phyloP scores from a whole-genome alignment of 53 echinoderm and acorn worm species.

The Hippasteria phrygiana region DNA sequence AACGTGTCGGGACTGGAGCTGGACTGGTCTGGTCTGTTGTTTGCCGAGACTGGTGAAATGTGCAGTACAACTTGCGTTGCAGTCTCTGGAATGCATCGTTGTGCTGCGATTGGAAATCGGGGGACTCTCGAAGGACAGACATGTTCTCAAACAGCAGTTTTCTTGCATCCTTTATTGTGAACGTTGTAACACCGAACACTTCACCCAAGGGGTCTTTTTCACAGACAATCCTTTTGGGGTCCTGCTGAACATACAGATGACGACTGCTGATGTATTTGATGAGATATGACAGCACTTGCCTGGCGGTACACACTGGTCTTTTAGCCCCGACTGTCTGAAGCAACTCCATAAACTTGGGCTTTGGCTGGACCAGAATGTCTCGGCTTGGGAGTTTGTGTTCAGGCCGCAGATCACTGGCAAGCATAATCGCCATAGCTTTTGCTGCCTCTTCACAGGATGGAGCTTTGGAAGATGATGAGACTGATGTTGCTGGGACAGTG shows the following conservation, averaged over 20 bases:
- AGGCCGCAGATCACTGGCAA: slow-evolving; percentile 79
- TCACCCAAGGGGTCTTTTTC: slow-evolving; percentile 87
- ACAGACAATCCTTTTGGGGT: slow-evolving; percentile 96
- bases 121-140: slow-evolving; percentile 75
- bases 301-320: slow-evolving; percentile 81
- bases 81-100: slow-evolving; percentile 59
- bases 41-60: slow-evolving; percentile 63
- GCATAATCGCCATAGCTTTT: slow-evolving; percentile 74
- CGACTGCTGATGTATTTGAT: slow-evolving; percentile 95
- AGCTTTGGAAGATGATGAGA: slow-evolving; percentile 41
- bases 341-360: slow-evolving; percentile 81
- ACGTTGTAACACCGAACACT: slow-evolving; percentile 88
- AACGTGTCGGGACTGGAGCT: slow-evolving; percentile 39
- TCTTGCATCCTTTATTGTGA: slow-evolving; percentile 98
- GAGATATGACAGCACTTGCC: slow-evolving; percentile 87
- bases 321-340: slow-evolving; percentile 86
- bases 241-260: slow-evolving; percentile 85
- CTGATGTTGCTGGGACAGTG: slow-evolving; percentile 24
- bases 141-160: slow-evolving; percentile 92
- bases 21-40: slow-evolving; percentile 47
- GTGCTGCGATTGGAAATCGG: slow-evolving; percentile 47
- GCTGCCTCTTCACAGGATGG: slow-evolving; percentile 52
- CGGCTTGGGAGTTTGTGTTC: slow-evolving; percentile 88
- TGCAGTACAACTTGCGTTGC: slow-evolving; percentile 61
- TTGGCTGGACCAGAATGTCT: slow-evolving; percentile 81